Percentiles rank a stretch among this genome's conserved stretches.
These are phyloP conservation scores for Malthinus flaveolus DNA, from an alignment of 2,888 invertebrate genomes.

Conservation along the genomic window DNA sequence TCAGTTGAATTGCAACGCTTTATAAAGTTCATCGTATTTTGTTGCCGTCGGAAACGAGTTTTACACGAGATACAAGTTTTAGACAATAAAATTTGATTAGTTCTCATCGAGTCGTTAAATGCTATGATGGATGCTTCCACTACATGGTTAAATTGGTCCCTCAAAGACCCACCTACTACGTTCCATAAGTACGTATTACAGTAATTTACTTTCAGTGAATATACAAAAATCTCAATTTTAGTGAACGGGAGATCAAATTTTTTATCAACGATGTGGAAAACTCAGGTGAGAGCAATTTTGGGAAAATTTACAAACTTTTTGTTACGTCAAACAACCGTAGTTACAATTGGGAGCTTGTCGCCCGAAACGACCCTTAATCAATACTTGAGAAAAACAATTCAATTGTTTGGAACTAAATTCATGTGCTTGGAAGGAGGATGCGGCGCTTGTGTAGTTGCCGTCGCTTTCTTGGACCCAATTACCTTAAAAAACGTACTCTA, in stretches of 20 bases:
- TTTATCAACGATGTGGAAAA: neutral
- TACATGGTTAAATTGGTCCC: slow-evolving; percentile 37
- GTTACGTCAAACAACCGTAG: slow-evolving; percentile 28
- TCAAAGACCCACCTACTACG: too few species aligned
- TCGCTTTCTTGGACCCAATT: slow-evolving; percentile 54
- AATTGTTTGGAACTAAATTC: slow-evolving; percentile 68
- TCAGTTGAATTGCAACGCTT: too few species aligned
- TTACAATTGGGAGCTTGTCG: slow-evolving; percentile 48
- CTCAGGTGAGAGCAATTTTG: neutral
- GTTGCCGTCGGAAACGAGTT: too few species aligned
- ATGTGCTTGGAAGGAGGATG: slow-evolving; percentile 78
- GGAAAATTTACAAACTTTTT: neutral
- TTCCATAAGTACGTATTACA: too few species aligned
- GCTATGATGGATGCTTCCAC: too few species aligned
- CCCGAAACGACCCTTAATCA: slow-evolving; percentile 65
- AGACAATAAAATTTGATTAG: too few species aligned
- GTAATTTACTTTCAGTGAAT: neutral
- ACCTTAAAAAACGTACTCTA: slow-evolving; percentile 58
- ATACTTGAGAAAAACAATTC: slow-evolving; percentile 64
- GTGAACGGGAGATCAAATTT: neutral
- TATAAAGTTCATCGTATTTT: too few species aligned
- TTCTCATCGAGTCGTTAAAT: too few species aligned
- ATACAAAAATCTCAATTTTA: neutral
- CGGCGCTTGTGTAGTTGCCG: slow-evolving; percentile 66
- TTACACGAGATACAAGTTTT: too few species aligned